phyloP scores from a whole-genome alignment of 2,113 vertebrate species.

The Gila orcuttii region DNA sequence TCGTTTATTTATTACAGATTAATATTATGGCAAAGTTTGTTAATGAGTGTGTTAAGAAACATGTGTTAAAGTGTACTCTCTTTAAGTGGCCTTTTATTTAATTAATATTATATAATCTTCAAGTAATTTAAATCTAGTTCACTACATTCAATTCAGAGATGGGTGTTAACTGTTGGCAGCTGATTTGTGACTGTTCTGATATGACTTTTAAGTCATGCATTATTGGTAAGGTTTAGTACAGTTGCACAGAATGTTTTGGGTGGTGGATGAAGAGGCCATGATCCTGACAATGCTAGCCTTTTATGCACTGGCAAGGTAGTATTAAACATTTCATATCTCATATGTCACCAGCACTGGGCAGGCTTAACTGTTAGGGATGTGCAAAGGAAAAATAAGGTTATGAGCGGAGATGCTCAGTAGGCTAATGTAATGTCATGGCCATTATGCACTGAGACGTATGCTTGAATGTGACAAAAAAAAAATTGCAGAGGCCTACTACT shows the following conservation, averaged over 20 bases:
- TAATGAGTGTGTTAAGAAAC: too few relatives aligned
- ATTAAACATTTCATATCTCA: conserved; percentile 39
- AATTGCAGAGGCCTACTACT: conserved; percentile 9
- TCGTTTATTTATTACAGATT: too few relatives aligned
- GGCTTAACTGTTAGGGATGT: conserved; percentile 51
- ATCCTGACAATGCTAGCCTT: neutral
- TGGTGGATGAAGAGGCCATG: conserved; percentile 12
- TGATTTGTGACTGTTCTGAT: neutral
- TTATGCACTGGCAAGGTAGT: conserved; percentile 52
- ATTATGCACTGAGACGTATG: conserved; percentile 35
- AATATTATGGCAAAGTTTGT: too few relatives aligned
- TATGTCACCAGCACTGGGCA: conserved; percentile 26
- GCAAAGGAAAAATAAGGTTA: conserved; percentile 45
- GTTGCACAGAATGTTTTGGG: neutral
- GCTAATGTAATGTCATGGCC: conserved; percentile 11
- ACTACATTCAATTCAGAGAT: too few relatives aligned
- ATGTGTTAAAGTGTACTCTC: too few relatives aligned
- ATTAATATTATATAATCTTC: too few relatives aligned
- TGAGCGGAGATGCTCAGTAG: neutral
- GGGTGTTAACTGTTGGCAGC: neutral
- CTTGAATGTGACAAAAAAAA: conserved; percentile 43
- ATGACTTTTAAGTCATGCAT: neutral
- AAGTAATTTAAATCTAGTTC: too few relatives aligned
- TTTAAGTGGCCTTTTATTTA: too few relatives aligned
- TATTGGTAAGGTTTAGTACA: neutral